Conservation (phyloP, 2,113 vertebrate species). For the Oncorhynchus masou region DNA sequence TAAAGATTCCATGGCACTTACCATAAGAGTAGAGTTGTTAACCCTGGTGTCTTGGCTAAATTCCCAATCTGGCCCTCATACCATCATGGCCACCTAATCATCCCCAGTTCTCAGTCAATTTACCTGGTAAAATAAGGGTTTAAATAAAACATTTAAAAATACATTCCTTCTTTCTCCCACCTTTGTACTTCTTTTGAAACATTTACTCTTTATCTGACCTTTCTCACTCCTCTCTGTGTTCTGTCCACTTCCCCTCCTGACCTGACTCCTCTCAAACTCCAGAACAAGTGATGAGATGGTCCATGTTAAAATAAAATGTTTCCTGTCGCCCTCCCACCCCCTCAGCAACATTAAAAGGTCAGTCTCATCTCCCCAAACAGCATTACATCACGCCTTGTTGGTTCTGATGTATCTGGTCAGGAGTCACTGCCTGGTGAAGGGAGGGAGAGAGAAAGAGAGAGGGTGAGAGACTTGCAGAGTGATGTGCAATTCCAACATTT, state of each 20-base stretch:
- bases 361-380: constrained; percentile 19
- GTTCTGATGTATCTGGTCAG: not conserved
- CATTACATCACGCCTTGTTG: constrained; percentile 1
- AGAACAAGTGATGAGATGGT: constrained; percentile 4
- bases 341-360: constrained; percentile 24
- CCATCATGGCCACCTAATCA: too few species aligned
- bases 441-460: not conserved
- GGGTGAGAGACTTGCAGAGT: too few species aligned
- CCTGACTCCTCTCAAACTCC: not conserved
- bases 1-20: too few species aligned
- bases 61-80: too few species aligned
- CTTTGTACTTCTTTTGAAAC: not conserved
- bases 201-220: not conserved
- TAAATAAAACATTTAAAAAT: too few species aligned
- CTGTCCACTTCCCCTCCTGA: not conserved
- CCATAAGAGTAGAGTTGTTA: too few species aligned
- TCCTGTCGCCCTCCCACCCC: constrained; percentile 8
- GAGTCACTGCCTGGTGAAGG: not conserved
- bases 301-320: constrained; percentile 40
- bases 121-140: too few species aligned
- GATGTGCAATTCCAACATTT: not conserved
- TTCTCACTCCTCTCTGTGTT: not conserved
- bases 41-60: too few species aligned
- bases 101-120: too few species aligned
- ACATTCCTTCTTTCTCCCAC: constrained; percentile 4